phyloP scores from a whole-genome alignment of 2,113 vertebrate species.

The Phyllostomus discolor region DNA sequence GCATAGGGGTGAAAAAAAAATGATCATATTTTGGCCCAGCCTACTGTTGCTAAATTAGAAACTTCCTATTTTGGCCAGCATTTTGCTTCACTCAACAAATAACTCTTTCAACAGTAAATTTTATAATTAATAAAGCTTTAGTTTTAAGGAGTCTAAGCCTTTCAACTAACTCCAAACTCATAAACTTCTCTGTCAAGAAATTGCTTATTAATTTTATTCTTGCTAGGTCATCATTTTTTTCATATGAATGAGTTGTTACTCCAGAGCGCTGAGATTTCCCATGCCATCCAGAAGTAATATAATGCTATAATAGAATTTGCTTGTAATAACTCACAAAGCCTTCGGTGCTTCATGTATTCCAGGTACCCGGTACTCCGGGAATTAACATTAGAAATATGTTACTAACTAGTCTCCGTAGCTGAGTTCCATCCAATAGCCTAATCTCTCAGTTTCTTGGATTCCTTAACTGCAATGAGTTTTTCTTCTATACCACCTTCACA shows the following conservation, averaged over 20 bases:
- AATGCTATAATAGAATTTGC: neutral
- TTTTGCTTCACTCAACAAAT: neutral
- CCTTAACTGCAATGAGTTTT: neutral
- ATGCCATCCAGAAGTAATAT: neutral
- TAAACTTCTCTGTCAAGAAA: neutral
- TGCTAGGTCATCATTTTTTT: neutral
- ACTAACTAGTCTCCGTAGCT: neutral
- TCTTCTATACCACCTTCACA: neutral
- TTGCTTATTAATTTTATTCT: neutral
- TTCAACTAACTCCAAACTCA: neutral
- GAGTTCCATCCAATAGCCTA: neutral
- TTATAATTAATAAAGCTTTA: slow-evolving; percentile 13
- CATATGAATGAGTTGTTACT: neutral
- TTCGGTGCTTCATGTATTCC: neutral
- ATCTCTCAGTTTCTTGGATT: neutral
- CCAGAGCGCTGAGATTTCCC: neutral
- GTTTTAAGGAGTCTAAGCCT: neutral
- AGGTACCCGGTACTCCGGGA: neutral
- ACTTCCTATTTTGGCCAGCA: neutral
- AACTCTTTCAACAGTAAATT: neutral
- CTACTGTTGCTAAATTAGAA: neutral
- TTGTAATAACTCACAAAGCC: neutral
- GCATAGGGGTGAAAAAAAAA: neutral
- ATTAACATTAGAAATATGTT: neutral
- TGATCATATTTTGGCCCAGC: neutral